These are phyloP conservation scores for Stegastes partitus DNA, from an alignment of 2,113 vertebrate genomes.

Conservation along the genomic window DNA sequence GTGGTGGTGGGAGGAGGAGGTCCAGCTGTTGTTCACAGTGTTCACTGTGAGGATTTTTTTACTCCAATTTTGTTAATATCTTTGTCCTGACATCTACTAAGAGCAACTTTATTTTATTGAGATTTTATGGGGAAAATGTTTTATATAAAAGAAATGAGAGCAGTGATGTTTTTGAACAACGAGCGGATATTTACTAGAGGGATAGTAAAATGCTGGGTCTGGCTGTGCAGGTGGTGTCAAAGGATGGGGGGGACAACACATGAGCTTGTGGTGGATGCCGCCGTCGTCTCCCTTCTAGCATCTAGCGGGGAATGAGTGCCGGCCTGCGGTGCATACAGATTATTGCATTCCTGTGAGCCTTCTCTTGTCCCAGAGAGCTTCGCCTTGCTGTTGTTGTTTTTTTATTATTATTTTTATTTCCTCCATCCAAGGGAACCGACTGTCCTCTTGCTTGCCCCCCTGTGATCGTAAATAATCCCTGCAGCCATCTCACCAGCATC, in stretches of 20 bases:
- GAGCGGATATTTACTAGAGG: slow-evolving; percentile 50
- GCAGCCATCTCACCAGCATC: slow-evolving; percentile 64
- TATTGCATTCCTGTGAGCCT: slow-evolving; percentile 40
- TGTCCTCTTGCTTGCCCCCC: background rate
- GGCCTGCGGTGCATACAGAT: slow-evolving; percentile 36
- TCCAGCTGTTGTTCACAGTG: slow-evolving; percentile 72
- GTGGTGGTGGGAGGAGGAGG: slow-evolving; percentile 31
- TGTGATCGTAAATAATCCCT: slow-evolving; percentile 26
- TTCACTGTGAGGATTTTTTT: slow-evolving; percentile 79
- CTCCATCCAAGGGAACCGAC: slow-evolving; percentile 36
- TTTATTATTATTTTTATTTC: too few species aligned
- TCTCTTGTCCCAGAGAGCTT: slow-evolving; percentile 52
- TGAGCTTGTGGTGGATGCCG: slow-evolving; percentile 26
- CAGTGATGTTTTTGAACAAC: slow-evolving; percentile 69
- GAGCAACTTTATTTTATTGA: slow-evolving; percentile 83
- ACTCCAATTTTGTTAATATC: slow-evolving; percentile 73
- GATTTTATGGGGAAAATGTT: slow-evolving; percentile 78
- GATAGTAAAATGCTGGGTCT: slow-evolving; percentile 47
- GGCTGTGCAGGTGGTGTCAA: slow-evolving; percentile 26
- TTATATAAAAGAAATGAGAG: slow-evolving; percentile 74
- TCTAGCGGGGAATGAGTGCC: slow-evolving; percentile 53
- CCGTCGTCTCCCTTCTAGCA: slow-evolving; percentile 55
- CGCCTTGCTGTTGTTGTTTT: slow-evolving; percentile 1
- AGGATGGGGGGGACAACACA: too few species aligned
- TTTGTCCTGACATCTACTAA: slow-evolving; percentile 78